A percentile compares a stretch with the other conserved stretches of the same genome.
phyloP scores from a whole-genome alignment of 2,888 invertebrate species.

The Dynastes maya region DNA sequence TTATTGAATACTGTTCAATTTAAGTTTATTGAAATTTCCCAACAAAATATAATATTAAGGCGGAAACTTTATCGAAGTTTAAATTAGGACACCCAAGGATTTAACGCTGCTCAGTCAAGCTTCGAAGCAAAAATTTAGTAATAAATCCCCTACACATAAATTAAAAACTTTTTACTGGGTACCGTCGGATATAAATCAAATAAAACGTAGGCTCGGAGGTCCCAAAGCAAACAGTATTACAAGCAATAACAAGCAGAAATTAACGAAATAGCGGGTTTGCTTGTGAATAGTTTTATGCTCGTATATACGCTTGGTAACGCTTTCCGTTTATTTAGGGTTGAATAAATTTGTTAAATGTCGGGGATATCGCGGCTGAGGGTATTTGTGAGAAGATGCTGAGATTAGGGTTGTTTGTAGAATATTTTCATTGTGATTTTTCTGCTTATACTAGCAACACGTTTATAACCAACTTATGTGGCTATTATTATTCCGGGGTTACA shows the following conservation, averaged over 20 bases:
- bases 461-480: too few relatives aligned
- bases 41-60: slow-evolving; percentile 19
- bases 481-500: too few relatives aligned
- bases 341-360: slow-evolving; percentile 27
- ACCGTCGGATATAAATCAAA: slow-evolving; percentile 34
- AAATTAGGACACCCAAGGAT: slow-evolving; percentile 13
- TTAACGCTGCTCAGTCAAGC: slow-evolving; percentile 14
- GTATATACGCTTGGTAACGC: slow-evolving; percentile 8
- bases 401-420: not conserved
- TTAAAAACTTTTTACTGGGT: slow-evolving; percentile 34
- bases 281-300: slow-evolving; percentile 38
- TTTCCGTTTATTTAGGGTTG: slow-evolving; percentile 40
- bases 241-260: slow-evolving; percentile 39
- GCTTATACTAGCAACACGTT: too few relatives aligned
- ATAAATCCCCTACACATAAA: slow-evolving; percentile 31
- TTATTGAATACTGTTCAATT: slow-evolving; percentile 5
- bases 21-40: not conserved
- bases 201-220: slow-evolving; percentile 7
- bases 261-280: slow-evolving; percentile 38
- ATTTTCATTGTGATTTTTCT: not conserved
- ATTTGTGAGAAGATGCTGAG: not conserved
- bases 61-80: slow-evolving; percentile 11
- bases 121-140: slow-evolving; percentile 30
- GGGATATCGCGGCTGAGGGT: not conserved
- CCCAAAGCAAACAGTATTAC: slow-evolving; percentile 37